Percentiles rank a stretch among this genome's conserved stretches.
These are phyloP conservation scores for Eretmocerus hayati DNA, from an alignment of 2,888 invertebrate genomes.

Conservation along the genomic window DNA sequence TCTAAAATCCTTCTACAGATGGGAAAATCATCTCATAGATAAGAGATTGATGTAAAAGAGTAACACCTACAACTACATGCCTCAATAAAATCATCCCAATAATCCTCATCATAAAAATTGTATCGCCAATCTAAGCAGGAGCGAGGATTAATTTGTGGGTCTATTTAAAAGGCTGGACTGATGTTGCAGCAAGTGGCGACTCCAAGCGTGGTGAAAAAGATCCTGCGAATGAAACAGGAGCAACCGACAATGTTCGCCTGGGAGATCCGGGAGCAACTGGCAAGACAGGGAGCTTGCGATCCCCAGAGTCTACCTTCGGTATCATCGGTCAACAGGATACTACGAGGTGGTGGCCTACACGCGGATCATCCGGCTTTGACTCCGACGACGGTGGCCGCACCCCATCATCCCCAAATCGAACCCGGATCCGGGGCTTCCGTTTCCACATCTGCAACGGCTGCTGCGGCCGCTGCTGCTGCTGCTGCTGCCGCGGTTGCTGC, in stretches of 20 bases:
- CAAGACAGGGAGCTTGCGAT: slow-evolving; percentile 85
- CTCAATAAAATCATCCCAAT: too few relatives aligned
- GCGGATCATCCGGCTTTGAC: slow-evolving; percentile 43
- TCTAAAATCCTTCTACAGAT: too few relatives aligned
- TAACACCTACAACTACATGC: too few relatives aligned
- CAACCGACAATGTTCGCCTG: slow-evolving; percentile 96
- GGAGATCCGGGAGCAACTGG: slow-evolving; percentile 88
- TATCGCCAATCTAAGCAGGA: too few relatives aligned
- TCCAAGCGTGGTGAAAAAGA: slow-evolving; percentile 91
- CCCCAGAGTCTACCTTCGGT: slow-evolving; percentile 87
- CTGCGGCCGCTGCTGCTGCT: too few relatives aligned
- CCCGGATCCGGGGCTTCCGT: too few relatives aligned
- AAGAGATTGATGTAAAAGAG: too few relatives aligned
- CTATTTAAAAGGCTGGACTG: slow-evolving; percentile 14
- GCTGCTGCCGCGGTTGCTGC: too few relatives aligned
- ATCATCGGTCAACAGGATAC: slow-evolving; percentile 88
- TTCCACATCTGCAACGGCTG: too few relatives aligned
- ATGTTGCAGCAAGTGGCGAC: slow-evolving; percentile 86
- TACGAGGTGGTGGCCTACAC: slow-evolving; percentile 81
- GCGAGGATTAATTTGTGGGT: not conserved
- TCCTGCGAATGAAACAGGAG: slow-evolving; percentile 86
- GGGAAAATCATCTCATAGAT: too few relatives aligned
- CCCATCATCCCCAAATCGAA: slow-evolving; percentile 24
- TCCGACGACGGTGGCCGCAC: slow-evolving; percentile 22
- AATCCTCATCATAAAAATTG: too few relatives aligned